These are phyloP conservation scores for Eolophus roseicapilla DNA, from an alignment of 2,113 vertebrate genomes.

Conservation along the genomic window DNA sequence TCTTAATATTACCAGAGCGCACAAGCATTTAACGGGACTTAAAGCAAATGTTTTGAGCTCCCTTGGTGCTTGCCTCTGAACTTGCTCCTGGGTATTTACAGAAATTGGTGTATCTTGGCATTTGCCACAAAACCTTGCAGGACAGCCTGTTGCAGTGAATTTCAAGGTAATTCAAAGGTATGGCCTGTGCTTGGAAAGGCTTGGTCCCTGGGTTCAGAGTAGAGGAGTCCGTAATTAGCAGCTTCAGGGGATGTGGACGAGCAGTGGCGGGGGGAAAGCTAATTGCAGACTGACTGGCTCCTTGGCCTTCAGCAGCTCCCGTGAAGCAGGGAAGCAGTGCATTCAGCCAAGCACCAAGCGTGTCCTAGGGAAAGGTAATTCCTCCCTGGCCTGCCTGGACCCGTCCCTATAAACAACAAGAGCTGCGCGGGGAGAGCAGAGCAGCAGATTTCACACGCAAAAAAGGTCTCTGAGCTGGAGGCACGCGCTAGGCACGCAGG, in stretches of 20 bases:
- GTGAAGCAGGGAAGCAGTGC: slow-evolving; percentile 27
- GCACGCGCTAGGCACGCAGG: not conserved
- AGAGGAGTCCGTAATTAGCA: slow-evolving; percentile 22
- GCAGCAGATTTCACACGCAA: not conserved
- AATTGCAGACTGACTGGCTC: slow-evolving; percentile 68
- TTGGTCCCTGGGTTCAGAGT: not conserved
- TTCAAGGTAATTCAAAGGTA: slow-evolving; percentile 7
- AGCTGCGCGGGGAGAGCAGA: not conserved
- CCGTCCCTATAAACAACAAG: slow-evolving; percentile 55
- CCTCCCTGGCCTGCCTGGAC: slow-evolving; percentile 53
- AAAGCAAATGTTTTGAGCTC: not conserved
- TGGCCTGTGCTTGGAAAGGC: not conserved
- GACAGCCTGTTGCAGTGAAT: not conserved
- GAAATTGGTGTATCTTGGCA: not conserved
- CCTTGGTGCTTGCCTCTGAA: not conserved
- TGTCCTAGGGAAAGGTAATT: slow-evolving; percentile 72
- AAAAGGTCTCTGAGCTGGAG: not conserved
- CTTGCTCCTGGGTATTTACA: not conserved
- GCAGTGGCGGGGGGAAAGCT: not conserved
- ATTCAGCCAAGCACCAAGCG: slow-evolving; percentile 54
- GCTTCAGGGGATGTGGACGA: not conserved
- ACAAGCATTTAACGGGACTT: not conserved
- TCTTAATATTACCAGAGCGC: not conserved
- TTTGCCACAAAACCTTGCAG: not conserved
- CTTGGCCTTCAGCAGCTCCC: slow-evolving; percentile 59